Base-by-base conservation (phyloP, 2,113 vertebrate species). In the Synodontis membranacea region DNA sequence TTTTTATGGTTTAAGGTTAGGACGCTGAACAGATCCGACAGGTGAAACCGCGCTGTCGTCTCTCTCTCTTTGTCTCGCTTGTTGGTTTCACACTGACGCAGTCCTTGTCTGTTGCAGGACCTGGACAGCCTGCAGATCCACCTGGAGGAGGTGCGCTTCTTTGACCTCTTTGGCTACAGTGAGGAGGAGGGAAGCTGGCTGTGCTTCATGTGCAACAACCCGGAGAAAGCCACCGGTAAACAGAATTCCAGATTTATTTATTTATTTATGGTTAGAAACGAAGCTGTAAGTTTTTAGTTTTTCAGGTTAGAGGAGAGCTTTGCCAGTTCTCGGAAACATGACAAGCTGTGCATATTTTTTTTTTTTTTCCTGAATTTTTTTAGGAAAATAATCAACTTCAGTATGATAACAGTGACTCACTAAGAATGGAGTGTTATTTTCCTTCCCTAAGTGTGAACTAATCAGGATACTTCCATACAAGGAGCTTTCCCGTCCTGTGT, bases 191-290 rank as follows among this genome's bases (percentile, higher is more conserved):
- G 94, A 44, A 87, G 94, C 0, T 99, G 98, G 98, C 96, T 97
- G 19, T 99, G 98, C 91, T 99, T 98, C 94, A 99, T 99, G 98
- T 99, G 98, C 88, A 99, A 98, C 92, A 96, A 99, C 93, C 97
- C 98, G 0, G 97, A 99, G 82, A 99, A 95, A 90, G 98, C 98
- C 52, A 92, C 96, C 74, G 97, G 98, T 99, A 92, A 93, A 92
- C 31, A 21, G 58, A 48, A 11, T 23, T 56, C 58, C 6, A 56
- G 7, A 78, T 78, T 83, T 62, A 46, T 19, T 44, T 4, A 5
- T n/a, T n/a, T n/a, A n/a, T n/a, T n/a, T n/a, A n/a, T n/a, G n/a
- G 10, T n/a, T 25, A 60, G 54, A 56, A 21, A 1, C 6, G 7
- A 23, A 56, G 17, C 4, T 56, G 19, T 19, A 56, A 50, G 2